Evolutionary conservation across 1,140 invertebrate genomes (phyloP), one percentile per base, ranked within the genome.

Genomic region (Hylaeus anthracinus): DNA sequence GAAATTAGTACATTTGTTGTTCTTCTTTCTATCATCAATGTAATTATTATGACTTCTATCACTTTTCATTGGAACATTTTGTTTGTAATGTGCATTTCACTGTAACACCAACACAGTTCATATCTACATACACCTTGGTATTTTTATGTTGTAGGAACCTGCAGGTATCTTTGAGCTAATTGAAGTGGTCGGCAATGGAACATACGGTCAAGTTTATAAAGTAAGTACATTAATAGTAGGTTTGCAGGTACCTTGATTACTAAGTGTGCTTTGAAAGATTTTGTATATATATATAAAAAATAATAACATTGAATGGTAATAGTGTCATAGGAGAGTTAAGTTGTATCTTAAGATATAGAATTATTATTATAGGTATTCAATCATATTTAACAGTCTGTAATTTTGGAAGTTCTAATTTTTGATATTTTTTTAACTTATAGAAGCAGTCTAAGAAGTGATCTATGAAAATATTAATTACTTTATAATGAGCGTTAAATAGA

Each of bases 141-240:
- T 74, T 37, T 79, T 72, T 75, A 39, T 84, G 89, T 93, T 95
- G 66, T 94, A 99, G 98, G 99, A 99, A 94, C 99, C 99, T 87
- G 98, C 98, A 93, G 99, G 99, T 87, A 99, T 99, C 91, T 99
- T 99, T 95, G 99, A 99, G 93, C 94, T 99, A 75, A 99, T 99
- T 92, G 99, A 99, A 96, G 99, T 99, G 64, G 99, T 99, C 77
- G 99, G 99, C 93, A 99, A 99, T 98, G 99, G 99, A 91, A 99
- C 99, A 41, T 99, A 99, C 94, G 99, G 99, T 85, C 99, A 99
- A 96, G 99, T 99, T 75, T 99, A 99, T 91, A 99, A 99, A 96
- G 98, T 98, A 95, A 95, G 94, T 94, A 64, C 6, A 15, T 14
- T 55, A n/a, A 1, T 26, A 60, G 43, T 61, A 10, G 2, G 3